Conservation (phyloP, 2,888 invertebrate species). For the Calliopum simillimum region DNA sequence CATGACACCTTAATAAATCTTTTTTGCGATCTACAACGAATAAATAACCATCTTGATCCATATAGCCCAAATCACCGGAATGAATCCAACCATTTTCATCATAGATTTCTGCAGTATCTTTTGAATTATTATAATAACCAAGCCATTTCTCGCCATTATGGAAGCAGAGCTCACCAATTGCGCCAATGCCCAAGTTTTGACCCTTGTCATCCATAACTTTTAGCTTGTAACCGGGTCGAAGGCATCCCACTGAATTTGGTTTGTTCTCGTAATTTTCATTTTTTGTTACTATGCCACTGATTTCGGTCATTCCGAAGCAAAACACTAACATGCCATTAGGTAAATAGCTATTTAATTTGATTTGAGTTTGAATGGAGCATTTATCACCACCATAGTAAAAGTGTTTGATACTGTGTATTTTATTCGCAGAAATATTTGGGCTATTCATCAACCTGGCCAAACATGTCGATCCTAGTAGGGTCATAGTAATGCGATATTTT, state of each 20-base stretch:
- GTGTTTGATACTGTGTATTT: conserved; percentile 48
- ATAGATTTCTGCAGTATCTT: conserved; percentile 48
- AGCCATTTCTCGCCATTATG: conserved; percentile 49
- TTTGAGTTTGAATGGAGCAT: conserved; percentile 46
- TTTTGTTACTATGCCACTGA: conserved; percentile 41
- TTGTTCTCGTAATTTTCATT: conserved; percentile 42
- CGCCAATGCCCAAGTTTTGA: conserved; percentile 47
- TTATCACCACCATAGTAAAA: conserved; percentile 54
- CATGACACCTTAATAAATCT: conserved; percentile 55
- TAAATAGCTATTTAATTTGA: conserved; percentile 49
- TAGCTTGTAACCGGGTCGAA: conserved; percentile 45
- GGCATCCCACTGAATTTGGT: conserved; percentile 50
- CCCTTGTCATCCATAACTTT: conserved; percentile 56
- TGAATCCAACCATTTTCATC: conserved; percentile 57
- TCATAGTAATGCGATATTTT: conserved; percentile 54
- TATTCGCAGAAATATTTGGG: conserved; percentile 46
- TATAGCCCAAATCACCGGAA: conserved; percentile 61
- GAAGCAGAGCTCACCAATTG: conserved; percentile 57
- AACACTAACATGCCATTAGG: conserved; percentile 48
- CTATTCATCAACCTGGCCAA: conserved; percentile 49
- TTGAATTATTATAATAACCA: conserved; percentile 58
- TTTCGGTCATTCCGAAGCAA: conserved; percentile 57
- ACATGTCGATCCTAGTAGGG: conserved; percentile 51
- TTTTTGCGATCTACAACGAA: conserved; percentile 57
- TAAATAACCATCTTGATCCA: conserved; percentile 56